Percentiles rank a stretch among this genome's conserved stretches.
These are phyloP conservation scores for Cynodonichthys magdalenae DNA, from an alignment of 2,797 vertebrate genomes.

Conservation along the genomic window DNA sequence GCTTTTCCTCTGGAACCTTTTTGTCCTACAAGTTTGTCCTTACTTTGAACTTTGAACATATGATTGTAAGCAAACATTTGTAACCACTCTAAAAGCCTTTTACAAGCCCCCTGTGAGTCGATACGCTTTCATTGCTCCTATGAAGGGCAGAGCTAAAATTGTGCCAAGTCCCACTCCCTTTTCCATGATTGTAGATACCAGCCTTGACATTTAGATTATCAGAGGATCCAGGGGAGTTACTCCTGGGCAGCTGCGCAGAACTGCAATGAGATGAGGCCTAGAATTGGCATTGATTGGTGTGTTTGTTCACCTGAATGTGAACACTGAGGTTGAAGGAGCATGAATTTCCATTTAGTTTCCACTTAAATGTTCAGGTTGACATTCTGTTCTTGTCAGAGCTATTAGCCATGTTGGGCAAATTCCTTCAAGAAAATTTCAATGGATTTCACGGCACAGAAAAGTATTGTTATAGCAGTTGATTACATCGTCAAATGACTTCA, in stretches of 20 bases:
- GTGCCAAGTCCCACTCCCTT: conserved; percentile 6
- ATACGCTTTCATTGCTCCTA: conserved; percentile 3
- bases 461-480: neutral
- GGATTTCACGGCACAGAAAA: neutral
- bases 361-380: conserved; percentile 12
- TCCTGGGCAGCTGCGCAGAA: conserved; percentile 16
- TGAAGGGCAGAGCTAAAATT: conserved; percentile 2
- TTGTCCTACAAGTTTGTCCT: neutral
- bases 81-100: conserved; percentile 4
- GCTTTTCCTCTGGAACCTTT: neutral
- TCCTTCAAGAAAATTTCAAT: neutral
- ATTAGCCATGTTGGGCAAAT: neutral
- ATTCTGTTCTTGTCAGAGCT: neutral
- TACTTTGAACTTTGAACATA: neutral
- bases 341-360: conserved; percentile 10
- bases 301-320: conserved; percentile 32
- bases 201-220: conserved; percentile 40
- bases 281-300: conserved; percentile 17
- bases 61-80: neutral
- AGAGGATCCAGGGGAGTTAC: conserved; percentile 22
- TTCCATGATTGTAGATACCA: conserved; percentile 12
- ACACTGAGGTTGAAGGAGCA: conserved; percentile 7
- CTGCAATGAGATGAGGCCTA: conserved; percentile 14
- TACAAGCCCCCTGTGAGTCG: neutral
- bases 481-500: neutral